These are phyloP conservation scores for Neuroscelio doddi DNA, from an alignment of 2,888 invertebrate genomes.

Conservation along the genomic window DNA sequence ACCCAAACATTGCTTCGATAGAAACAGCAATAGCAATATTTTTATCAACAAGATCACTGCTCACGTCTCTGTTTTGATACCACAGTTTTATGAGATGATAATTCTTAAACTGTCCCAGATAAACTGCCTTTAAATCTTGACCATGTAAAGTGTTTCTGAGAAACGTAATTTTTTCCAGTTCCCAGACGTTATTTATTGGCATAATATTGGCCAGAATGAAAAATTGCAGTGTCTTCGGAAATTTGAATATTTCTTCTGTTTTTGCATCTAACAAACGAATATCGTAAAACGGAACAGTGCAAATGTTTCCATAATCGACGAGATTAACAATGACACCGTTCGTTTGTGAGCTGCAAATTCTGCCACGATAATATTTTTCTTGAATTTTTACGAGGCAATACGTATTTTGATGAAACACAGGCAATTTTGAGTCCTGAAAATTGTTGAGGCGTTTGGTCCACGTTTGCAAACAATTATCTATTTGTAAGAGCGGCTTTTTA, in stretches of 20 bases:
- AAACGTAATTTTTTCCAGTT: conserved; percentile 13
- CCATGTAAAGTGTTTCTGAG: too few relatives aligned
- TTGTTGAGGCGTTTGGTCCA: conserved; percentile 11
- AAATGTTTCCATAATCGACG: conserved; percentile 28
- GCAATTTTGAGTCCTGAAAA: not conserved
- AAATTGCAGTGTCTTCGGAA: conserved; percentile 17
- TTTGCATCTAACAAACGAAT: conserved; percentile 11
- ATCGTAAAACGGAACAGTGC: conserved; percentile 18
- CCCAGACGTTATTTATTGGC: conserved; percentile 10
- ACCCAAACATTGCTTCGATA: too few relatives aligned
- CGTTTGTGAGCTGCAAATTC: conserved; percentile 1
- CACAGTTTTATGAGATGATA: too few relatives aligned
- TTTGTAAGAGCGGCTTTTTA: conserved; percentile 20
- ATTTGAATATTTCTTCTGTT: conserved; percentile 14
- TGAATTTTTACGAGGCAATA: conserved; percentile 27
- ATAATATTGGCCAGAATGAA: conserved; percentile 10
- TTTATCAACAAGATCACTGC: too few relatives aligned
- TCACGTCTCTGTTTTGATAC: too few relatives aligned
- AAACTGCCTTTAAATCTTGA: too few relatives aligned
- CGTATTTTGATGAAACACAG: conserved; percentile 7
- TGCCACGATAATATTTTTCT: conserved; percentile 22
- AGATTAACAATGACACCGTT: conserved; percentile 16
- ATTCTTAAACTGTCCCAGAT: too few relatives aligned
- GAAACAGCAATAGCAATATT: too few relatives aligned
- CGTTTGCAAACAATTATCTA: not conserved